Conservation (phyloP, 2,113 vertebrate species). For the Kryptolebias marmoratus region DNA sequence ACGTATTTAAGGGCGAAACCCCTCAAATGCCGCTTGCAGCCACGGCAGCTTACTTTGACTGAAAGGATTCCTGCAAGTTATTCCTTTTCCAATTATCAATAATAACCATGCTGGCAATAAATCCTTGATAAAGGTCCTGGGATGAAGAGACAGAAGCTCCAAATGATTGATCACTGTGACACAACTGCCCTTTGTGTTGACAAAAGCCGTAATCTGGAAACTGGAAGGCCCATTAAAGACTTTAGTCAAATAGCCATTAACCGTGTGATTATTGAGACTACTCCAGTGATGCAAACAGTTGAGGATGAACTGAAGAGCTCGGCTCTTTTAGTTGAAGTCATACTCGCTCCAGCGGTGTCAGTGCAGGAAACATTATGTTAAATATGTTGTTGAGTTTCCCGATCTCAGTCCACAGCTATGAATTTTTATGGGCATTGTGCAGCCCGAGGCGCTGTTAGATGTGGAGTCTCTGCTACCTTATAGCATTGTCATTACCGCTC, state of each 20-base stretch:
- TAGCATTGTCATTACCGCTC: conserved; percentile 53
- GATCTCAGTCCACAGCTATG: conserved; percentile 68
- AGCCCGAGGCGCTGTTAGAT: conserved; percentile 53
- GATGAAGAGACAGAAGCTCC: conserved; percentile 45
- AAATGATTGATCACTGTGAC: conserved; percentile 52
- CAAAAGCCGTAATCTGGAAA: conserved; percentile 42
- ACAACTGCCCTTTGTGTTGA: conserved; percentile 62
- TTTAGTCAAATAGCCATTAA: conserved; percentile 58
- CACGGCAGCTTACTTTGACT: conserved; percentile 43
- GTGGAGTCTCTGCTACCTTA: conserved; percentile 43
- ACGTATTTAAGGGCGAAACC: conserved; percentile 48
- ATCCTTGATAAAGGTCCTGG: conserved; percentile 63
- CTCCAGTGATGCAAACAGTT: conserved; percentile 22
- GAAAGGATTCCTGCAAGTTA: conserved; percentile 24
- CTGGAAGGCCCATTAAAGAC: conserved; percentile 52
- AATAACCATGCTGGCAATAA: conserved; percentile 55
- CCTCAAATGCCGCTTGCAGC: conserved; percentile 37
- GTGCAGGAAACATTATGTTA: conserved; percentile 58
- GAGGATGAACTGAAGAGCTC: conserved; percentile 9
- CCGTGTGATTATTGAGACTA: conserved; percentile 38
- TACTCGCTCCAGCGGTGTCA: conserved; percentile 17
- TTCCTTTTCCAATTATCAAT: conserved; percentile 58
- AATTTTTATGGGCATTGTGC: conserved; percentile 68
- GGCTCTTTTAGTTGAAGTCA: neutral
- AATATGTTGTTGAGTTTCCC: conserved; percentile 60